Evolutionary conservation across 2,797 vertebrate genomes (phyloP), one percentile per base, ranked within the genome.

Genomic region (Tragopan temminckii): DNA sequence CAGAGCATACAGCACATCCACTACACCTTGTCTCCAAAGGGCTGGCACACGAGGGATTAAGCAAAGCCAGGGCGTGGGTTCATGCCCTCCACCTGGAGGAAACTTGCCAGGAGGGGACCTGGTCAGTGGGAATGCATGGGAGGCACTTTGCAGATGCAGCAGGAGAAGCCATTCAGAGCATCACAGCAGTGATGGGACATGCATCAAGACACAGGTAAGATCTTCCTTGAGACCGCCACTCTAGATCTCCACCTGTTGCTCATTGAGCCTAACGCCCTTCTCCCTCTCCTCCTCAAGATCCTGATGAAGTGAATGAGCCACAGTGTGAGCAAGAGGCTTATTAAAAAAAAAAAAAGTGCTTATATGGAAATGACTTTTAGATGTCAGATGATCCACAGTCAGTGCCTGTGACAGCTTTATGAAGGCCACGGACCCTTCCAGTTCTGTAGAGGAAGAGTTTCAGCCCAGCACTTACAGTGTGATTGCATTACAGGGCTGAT

Each of bases 21-120:
- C 77, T 40, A 25, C 35, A 31, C 35, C 36, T 72, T 74, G 31
- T 46, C 92, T 91, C 23, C 58, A 76, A 80, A 67, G 17, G 45
- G 19, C 64, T 58, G 82, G 14, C 11, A 13, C 53, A 57, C 21
- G 40, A 61, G 31, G 40, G 23, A 58, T 89, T 93, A 95, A 88
- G 83, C 11, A 67, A 68, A 96, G 87, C 64, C 46, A 62, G 0
- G 2, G 33, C 42, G 50, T 57, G 8, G 4, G 11, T 57, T 19
- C 3, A 0, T n/a, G 38, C 62, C n/a, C n/a, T n/a, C n/a, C 68
- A 46, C 25, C 52, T 53, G 24, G 29, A 27, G 35, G 24, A 40
- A n/a, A 67, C 36, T 66, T 50, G 31, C 42, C 69, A 71, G 43
- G 63, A 64, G 23, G 25, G 15, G 15, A 74, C 35, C 53, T 57